Evolutionary conservation across 2,888 invertebrate genomes (phyloP), one percentile per base, ranked within the genome.

Genomic region (Phaonia tiefii): DNA sequence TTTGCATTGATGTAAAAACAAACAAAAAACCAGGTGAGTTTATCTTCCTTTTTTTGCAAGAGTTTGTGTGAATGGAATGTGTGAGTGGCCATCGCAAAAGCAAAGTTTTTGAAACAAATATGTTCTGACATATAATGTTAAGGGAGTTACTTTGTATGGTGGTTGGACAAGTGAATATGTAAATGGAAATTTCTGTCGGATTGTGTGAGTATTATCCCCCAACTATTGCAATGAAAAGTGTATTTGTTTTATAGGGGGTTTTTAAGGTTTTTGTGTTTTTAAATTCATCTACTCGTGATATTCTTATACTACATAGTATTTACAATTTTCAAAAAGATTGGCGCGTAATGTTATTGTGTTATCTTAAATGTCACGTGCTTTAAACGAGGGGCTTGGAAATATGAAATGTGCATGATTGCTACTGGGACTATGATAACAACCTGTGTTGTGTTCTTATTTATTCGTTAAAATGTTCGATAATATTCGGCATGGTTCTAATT

Each of bases 1-100:
- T 60, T 60, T 10, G 63, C 39, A 42, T 63, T 13, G 42, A 63
- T 63, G 39, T 22, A 31, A 31, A 31, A 56, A 58, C 51, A 54
- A 54, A 25, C 37, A 49, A 49, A 49, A 49, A 49, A 49, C n/a
- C 49, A 49, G 49, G 49, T 49, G 49, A 5, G 15, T 20, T 15
- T 4, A 3, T 15, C 7, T n/a, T 2, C 10, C 7, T 49, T 49
- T 49, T 49, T 49, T 31, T 31, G 31, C 31, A 31, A 8, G 31
- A 31, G 8, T 31, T 10, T 49, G 20, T 49, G 54, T 22, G 54
- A n/a, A n/a, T 5, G 31, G 31, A 31, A 31, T 31, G 20, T 49
- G 20, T 49, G 54, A 54, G 54, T 25, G 54, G 13, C 11, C 7
- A 7, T 54, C 54, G 25, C 22, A 8, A 25, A 25, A 22, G 1